Conservation (phyloP, 2,888 invertebrate species). For the Lottia gigantea region DNA sequence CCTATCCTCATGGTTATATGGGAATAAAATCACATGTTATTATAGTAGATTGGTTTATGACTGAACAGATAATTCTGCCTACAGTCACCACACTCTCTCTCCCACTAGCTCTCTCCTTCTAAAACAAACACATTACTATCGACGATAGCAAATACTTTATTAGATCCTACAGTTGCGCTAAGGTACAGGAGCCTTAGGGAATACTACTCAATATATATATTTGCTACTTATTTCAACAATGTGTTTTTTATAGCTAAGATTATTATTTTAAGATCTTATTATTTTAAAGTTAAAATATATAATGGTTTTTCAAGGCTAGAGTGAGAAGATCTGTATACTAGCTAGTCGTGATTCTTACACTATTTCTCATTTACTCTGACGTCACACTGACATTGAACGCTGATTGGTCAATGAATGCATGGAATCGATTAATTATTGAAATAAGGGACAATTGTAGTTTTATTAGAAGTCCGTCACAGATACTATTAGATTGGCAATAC, state of each 20-base stretch:
- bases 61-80: background rate
- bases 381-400: background rate
- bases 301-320: no score
- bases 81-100: constrained; percentile 3
- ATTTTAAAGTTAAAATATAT: no score
- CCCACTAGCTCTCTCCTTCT: background rate
- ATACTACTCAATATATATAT: no score
- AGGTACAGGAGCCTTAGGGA: no score
- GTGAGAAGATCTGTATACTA: no score
- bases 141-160: no score
- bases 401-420: background rate
- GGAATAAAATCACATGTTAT: constrained; percentile 11
- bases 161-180: no score
- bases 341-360: no score
- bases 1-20: constrained; percentile 1
- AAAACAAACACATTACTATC: background rate
- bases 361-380: background rate
- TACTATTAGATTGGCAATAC: constrained; percentile 2
- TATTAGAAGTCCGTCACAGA: constrained; percentile 3
- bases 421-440: constrained; percentile 11
- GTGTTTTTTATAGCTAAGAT: no score
- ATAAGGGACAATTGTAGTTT: constrained; percentile 2
- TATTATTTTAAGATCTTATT: no score
- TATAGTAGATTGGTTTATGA: constrained; percentile 9
- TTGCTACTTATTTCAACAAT: no score